Evolutionary conservation across 2,113 vertebrate genomes (phyloP).

Genomic region (Erythrolamprus reginae): DNA sequence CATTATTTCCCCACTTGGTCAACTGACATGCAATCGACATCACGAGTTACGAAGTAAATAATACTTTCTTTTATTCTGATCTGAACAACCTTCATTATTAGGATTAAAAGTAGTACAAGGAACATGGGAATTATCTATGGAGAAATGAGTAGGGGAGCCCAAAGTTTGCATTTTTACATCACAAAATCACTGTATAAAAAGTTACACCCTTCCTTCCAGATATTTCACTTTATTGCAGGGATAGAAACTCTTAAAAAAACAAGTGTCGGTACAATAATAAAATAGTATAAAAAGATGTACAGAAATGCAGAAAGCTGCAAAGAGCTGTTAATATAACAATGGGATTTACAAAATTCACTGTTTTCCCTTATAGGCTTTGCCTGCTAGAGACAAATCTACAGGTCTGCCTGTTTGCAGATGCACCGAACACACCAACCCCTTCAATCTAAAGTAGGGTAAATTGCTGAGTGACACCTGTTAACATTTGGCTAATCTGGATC

Average conservation of each 20-base stretch:
- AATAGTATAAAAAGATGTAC: conserved; percentile 55
- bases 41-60: background rate
- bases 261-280: conserved; percentile 55
- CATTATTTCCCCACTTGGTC: background rate
- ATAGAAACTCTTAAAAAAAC: conserved; percentile 50
- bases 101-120: background rate
- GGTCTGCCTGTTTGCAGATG: background rate
- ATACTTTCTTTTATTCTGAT: background rate
- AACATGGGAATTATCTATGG: background rate
- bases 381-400: conserved; percentile 1
- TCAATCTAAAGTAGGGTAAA: accelerated
- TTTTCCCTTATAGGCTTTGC: background rate
- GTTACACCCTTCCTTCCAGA: conserved; percentile 17
- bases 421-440: background rate
- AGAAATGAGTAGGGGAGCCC: background rate
- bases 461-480: background rate
- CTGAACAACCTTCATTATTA: background rate
- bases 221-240: conserved; percentile 26
- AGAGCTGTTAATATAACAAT: conserved; percentile 6
- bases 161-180: background rate
- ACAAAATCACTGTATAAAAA: conserved; percentile 21
- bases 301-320: conserved; percentile 30
- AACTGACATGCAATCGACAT: background rate
- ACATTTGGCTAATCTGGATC: conserved; percentile 1
- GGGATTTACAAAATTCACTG: conserved; percentile 42